Evolutionary conservation across 2,888 invertebrate genomes (phyloP).

Genomic region (Malachius bipustulatus): DNA sequence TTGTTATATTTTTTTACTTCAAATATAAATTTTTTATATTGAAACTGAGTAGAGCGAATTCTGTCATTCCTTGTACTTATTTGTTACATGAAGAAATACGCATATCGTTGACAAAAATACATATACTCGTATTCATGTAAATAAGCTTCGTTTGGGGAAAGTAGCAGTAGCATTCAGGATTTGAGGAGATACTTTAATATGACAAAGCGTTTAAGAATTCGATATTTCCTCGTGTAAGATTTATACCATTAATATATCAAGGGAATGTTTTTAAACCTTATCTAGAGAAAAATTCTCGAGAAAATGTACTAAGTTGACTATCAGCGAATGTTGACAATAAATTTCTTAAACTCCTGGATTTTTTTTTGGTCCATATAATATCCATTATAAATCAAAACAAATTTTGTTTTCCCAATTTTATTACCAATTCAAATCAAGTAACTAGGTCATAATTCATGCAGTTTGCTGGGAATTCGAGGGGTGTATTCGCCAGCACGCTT

Average conservation of each 20-base stretch:
- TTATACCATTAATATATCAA: not conserved
- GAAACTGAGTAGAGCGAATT: too few relatives aligned
- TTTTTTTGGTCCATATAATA: slow-evolving; percentile 29
- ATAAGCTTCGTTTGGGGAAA: too few relatives aligned
- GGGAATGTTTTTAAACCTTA: slow-evolving; percentile 2
- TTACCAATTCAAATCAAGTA: slow-evolving; percentile 33
- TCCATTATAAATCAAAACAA: slow-evolving; percentile 28
- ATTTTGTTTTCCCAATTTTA: slow-evolving; percentile 32
- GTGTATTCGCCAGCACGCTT: slow-evolving; percentile 12
- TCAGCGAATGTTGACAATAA: slow-evolving; percentile 13
- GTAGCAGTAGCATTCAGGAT: too few relatives aligned
- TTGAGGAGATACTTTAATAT: too few relatives aligned
- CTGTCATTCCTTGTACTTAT: too few relatives aligned
- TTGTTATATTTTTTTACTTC: too few relatives aligned
- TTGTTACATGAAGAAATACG: too few relatives aligned
- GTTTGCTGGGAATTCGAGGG: slow-evolving; percentile 28
- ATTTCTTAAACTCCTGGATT: slow-evolving; percentile 21
- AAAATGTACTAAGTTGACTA: slow-evolving; percentile 1
- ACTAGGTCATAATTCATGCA: slow-evolving; percentile 29
- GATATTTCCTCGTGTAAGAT: too few relatives aligned
- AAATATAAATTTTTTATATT: too few relatives aligned
- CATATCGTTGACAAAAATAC: too few relatives aligned
- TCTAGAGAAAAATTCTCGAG: not conserved
- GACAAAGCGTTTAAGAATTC: too few relatives aligned
- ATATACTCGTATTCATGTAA: too few relatives aligned